These are phyloP conservation scores for Metaphire vulgaris DNA, from an alignment of 1,140 invertebrate species.

Conservation along the genomic window DNA sequence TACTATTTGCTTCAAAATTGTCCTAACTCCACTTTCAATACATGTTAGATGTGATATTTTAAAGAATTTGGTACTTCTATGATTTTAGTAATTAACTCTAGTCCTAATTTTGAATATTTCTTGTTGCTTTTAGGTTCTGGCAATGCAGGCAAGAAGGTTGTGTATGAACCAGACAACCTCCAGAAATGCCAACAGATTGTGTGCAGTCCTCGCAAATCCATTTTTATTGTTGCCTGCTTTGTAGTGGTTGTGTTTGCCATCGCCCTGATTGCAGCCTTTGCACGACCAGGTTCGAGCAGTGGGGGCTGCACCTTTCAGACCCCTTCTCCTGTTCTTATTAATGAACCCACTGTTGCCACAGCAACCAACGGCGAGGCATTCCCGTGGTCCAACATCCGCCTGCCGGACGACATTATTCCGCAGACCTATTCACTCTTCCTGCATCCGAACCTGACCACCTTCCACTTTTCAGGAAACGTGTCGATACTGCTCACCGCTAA, in stretches of 20 bases:
- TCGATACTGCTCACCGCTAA: slow-evolving; percentile 59
- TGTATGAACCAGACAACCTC: neutral
- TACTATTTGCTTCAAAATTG: too few relatives aligned
- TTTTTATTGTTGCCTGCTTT: slow-evolving; percentile 68
- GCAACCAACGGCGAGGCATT: slow-evolving; percentile 69
- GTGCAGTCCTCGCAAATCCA: slow-evolving; percentile 75
- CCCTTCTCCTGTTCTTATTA: slow-evolving; percentile 21
- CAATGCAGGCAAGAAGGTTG: neutral
- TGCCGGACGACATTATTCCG: slow-evolving; percentile 73
- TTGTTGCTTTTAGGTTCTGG: neutral
- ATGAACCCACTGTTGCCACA: slow-evolving; percentile 51
- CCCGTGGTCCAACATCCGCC: slow-evolving; percentile 78
- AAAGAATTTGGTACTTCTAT: too few relatives aligned
- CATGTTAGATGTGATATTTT: too few relatives aligned
- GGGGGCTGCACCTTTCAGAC: slow-evolving; percentile 55
- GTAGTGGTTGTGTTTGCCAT: slow-evolving; percentile 71
- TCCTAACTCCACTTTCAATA: too few relatives aligned
- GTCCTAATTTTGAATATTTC: too few relatives aligned
- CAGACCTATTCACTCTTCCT: slow-evolving; percentile 79
- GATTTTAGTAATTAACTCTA: too few relatives aligned
- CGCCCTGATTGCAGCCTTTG: slow-evolving; percentile 80
- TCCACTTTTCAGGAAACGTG: slow-evolving; percentile 53
- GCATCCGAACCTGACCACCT: slow-evolving; percentile 85
- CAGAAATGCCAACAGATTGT: slow-evolving; percentile 60
- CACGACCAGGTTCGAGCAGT: slow-evolving; percentile 58